Evolutionary conservation across 2,888 invertebrate species (phyloP), one percentile per base, ranked within the genome.

Genomic region (Anoncus sp.): DNA sequence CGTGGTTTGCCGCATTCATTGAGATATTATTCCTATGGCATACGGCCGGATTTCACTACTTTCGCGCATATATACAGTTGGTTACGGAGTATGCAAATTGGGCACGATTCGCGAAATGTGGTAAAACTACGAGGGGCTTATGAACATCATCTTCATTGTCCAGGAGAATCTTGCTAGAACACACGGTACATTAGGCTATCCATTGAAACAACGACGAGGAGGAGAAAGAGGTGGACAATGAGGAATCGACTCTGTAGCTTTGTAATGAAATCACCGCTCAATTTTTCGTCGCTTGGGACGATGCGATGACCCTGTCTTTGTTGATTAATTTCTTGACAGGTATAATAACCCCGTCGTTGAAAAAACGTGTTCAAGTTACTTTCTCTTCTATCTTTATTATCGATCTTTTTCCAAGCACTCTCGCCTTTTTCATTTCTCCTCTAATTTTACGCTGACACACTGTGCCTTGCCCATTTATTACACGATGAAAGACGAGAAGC

Each of bases 21-120:
- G 80, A 72, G 82, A 80, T 85, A 84, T 87, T 85, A 83, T 80
- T 81, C 75, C 83, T 76, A 77, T 80, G 81, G 60, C 51, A 55
- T 57, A 27, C 57, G 18, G 9, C 45, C 51, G 27, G 20, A 12
- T 43, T 22, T 51, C 49, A 38, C 20, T 38, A 43, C 45, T 22
- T n/a, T 63, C 63, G 60, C 67, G n/a, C n/a, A n/a, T n/a, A 24
- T 22, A 40, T 24, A 16, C 20, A 27, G 51, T 31, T 18, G 59
- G 60, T 67, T 67, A 81, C 77, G 63, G 72, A 77, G 63, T 79
- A 85, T 87, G 87, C 86, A 87, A 87, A 86, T 86, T 83, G 80
- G 77, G 65, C 80, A 67, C 79, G 79, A 83, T 83, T 85, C 81
- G 79, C 79, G 67, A 22, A 35, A 40, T 31, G 57, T 40, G 55